Conservation (phyloP, 2,113 vertebrate genomes). For the Pantherophis guttatus region DNA sequence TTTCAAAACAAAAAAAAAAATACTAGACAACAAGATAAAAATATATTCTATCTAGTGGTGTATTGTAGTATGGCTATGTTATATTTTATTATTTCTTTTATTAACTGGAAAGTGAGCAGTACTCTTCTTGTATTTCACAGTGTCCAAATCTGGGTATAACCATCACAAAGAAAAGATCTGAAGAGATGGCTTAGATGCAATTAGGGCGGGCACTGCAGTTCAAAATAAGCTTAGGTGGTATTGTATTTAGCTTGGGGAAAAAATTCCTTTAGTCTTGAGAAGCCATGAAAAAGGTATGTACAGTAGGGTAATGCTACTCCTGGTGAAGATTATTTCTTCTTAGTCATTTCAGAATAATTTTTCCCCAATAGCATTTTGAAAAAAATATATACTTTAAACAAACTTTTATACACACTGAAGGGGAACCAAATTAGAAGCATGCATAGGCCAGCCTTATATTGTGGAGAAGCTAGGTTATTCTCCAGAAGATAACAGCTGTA, state of each 20-base stretch:
- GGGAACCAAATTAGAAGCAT: background rate
- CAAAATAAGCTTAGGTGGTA: slow-evolving; percentile 51
- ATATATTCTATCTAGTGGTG: slow-evolving; percentile 69
- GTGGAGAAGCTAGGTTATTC: background rate
- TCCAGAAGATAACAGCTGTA: background rate
- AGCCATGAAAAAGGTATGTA: slow-evolving; percentile 52
- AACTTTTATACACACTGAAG: slow-evolving; percentile 3
- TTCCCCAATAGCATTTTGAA: slow-evolving; percentile 42
- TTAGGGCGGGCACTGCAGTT: slow-evolving; percentile 49
- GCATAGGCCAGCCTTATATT: background rate
- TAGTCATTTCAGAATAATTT: slow-evolving; percentile 4
- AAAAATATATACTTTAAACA: slow-evolving; percentile 44
- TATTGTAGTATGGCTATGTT: slow-evolving; percentile 64
- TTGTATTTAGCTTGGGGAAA: slow-evolving; percentile 45
- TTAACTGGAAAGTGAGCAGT: slow-evolving; percentile 47
- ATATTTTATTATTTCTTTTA: slow-evolving; percentile 40
- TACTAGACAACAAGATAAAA: slow-evolving; percentile 57
- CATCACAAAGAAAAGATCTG: slow-evolving; percentile 26
- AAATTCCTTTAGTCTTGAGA: slow-evolving; percentile 41
- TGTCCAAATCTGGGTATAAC: slow-evolving; percentile 49
- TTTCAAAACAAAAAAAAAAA: slow-evolving; percentile 62
- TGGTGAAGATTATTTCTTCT: background rate
- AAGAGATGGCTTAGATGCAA: slow-evolving; percentile 30
- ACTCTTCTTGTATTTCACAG: slow-evolving; percentile 45
- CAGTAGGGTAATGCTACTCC: background rate